phyloP scores from a whole-genome alignment of 2,797 vertebrate genomes.

The Knipowitschia caucasica region DNA sequence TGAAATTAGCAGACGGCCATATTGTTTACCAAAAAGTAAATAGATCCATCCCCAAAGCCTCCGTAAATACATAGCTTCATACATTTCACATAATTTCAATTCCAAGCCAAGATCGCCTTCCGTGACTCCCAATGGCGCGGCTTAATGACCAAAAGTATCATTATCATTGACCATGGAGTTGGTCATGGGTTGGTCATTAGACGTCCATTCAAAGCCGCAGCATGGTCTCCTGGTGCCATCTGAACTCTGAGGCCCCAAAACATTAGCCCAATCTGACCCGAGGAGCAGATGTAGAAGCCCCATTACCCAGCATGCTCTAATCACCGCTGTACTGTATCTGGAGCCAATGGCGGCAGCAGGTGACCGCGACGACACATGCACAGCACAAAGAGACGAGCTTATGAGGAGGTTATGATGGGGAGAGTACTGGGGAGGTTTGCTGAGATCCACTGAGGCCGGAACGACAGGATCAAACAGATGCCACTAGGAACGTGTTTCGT shows the following conservation, averaged over 20 bases:
- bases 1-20: not conserved
- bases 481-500: too few species aligned
- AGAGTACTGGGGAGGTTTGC: too few species aligned
- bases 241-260: slow-evolving; percentile 33
- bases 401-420: not conserved
- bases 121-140: slow-evolving; percentile 10
- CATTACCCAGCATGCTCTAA: slow-evolving; percentile 48
- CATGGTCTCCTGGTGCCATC: slow-evolving; percentile 31
- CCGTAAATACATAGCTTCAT: not conserved
- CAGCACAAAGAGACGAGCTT: not conserved
- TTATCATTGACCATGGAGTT: slow-evolving; percentile 54
- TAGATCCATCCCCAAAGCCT: not conserved
- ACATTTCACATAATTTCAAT: not conserved
- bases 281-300: slow-evolving; percentile 57
- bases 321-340: slow-evolving; percentile 38
- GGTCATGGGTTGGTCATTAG: slow-evolving; percentile 50
- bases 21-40: not conserved
- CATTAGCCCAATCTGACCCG: slow-evolving; percentile 51
- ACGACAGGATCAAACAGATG: too few species aligned
- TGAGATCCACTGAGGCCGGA: too few species aligned
- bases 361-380: slow-evolving; percentile 10
- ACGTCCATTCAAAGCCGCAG: slow-evolving; percentile 26
- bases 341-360: slow-evolving; percentile 40
- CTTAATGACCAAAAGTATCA: slow-evolving; percentile 24
- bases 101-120: slow-evolving; percentile 4